A percentile compares a stretch with the other conserved stretches of the same genome.
Conservation (phyloP, 2,113 vertebrate species). For the Lonchura striata region DNA sequence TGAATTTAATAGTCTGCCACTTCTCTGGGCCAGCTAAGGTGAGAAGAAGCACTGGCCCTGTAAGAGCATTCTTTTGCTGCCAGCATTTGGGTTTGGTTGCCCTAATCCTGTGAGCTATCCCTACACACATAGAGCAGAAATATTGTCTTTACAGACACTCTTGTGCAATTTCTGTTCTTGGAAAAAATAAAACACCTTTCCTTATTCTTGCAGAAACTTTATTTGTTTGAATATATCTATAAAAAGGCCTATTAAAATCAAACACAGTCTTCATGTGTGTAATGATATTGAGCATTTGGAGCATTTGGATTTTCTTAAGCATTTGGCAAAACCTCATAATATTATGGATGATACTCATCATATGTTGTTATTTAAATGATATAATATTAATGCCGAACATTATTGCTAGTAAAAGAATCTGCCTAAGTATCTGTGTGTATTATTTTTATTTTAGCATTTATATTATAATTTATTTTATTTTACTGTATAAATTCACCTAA, state of each 20-base stretch:
- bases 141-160: neutral
- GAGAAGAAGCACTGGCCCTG: rapidly evolving
- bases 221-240: neutral
- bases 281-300: neutral
- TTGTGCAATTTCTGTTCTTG: neutral
- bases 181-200: neutral
- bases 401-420: neutral
- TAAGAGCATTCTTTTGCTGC: neutral
- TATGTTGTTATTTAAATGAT: neutral
- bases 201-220: neutral
- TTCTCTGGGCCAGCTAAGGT: neutral
- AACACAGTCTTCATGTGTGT: neutral
- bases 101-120: neutral
- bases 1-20: neutral
- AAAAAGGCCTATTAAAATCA: neutral
- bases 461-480: neutral
- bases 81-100: neutral
- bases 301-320: neutral
- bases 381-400: neutral
- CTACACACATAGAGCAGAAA: neutral
- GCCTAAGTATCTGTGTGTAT: neutral
- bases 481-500: neutral
- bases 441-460: neutral
- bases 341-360: neutral
- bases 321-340: neutral